Evolutionary conservation across 2,888 invertebrate genomes (phyloP), one percentile per base, ranked within the genome.

Genomic region (Loripinus fragilis): DNA sequence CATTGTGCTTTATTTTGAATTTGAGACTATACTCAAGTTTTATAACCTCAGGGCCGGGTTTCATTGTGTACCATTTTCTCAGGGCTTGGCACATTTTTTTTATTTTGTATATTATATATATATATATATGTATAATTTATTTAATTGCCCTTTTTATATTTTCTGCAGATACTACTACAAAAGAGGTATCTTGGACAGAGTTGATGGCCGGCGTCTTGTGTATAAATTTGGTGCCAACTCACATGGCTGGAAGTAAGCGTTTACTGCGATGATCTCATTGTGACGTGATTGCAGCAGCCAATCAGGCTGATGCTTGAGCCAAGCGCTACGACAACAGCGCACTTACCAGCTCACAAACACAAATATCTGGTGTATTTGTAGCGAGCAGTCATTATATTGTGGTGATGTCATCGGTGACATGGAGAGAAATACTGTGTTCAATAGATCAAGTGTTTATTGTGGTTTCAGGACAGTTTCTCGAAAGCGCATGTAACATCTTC

Each of bases 151-250:
- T 38, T 38, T 12, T 38, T 38, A 38, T 60, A 17, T 75, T 70
- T 38, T 64, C 83, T 83, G 25, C 86, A 92, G 92, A 72, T 90
- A 92, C 85, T 91, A 92, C 80, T 92, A 92, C 83, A 88, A 89
- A 66, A 80, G 90, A 48, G 89, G 90, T 8, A 90, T 92, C 78
- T 86, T 92, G 71, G 90, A 90, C 41, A 65, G 92, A 45, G 91
- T 92, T 1, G 90, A 90, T 60, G 91, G 91, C 0, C 78, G 90
- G 70, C 84, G 90, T 45, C 87, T 90, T 28, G 90, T 90, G 42
- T 90, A 90, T 83, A 90, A 90, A 81, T 90, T 90, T 76, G 87
- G 87, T n/a, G 83, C 86, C 7, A 85, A 86, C 73, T 87, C 87
- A 23, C 85, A 85, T 66, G 87, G 87, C 42, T 87, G 87, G 87